A percentile compares a stretch with the other conserved stretches of the same genome.
Evolutionary conservation across 2,888 invertebrate species (phyloP).

Genomic region (Callyntrura sp.): DNA sequence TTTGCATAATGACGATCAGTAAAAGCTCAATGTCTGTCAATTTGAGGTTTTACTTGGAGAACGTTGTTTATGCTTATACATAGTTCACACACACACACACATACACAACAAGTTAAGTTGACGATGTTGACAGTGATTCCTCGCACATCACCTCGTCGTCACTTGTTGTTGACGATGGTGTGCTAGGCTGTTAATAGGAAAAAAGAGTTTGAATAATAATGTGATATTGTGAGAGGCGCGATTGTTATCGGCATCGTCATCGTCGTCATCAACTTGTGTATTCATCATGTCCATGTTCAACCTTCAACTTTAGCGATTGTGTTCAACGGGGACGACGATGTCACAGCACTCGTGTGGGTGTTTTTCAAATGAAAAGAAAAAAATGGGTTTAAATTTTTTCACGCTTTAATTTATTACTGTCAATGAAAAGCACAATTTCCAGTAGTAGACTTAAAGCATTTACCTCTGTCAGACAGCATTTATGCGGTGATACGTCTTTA

Average conservation of each 20-base stretch:
- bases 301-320: slow-evolving; percentile 55
- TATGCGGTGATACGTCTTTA: background rate
- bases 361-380: slow-evolving; percentile 17
- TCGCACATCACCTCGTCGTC: slow-evolving; percentile 39
- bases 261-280: slow-evolving; percentile 12
- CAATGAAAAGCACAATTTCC: slow-evolving; percentile 17
- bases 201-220: slow-evolving; percentile 10
- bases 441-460: background rate
- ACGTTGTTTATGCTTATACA: background rate
- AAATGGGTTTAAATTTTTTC: background rate
- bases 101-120: slow-evolving; percentile 37
- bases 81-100: background rate
- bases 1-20: slow-evolving; percentile 43
- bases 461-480: background rate
- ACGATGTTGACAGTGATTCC: slow-evolving; percentile 48
- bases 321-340: slow-evolving; percentile 11
- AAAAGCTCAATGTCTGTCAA: slow-evolving; percentile 51
- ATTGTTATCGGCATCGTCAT: slow-evolving; percentile 15
- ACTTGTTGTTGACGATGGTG: slow-evolving; percentile 1
- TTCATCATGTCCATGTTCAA: slow-evolving; percentile 56
- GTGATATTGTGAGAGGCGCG: background rate
- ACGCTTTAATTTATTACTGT: slow-evolving; percentile 6
- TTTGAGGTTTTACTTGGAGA: slow-evolving; percentile 11
- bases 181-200: background rate
- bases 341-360: slow-evolving; percentile 41